phyloP scores from a whole-genome alignment of 2,797 vertebrate species.

The Phylloscopus collybita region DNA sequence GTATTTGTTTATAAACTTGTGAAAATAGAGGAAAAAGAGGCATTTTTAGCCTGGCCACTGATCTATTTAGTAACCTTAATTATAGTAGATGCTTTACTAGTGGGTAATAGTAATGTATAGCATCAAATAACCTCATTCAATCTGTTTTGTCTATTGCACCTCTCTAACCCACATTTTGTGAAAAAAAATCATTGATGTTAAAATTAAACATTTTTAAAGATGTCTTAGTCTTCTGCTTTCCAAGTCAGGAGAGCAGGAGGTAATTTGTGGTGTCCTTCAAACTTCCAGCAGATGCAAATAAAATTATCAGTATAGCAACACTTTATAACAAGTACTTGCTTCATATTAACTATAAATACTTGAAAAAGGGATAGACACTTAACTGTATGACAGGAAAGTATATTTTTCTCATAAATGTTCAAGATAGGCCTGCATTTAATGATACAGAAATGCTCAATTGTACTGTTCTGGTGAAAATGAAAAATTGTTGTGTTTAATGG shows the following conservation, averaged over 20 bases:
- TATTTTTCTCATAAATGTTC: neutral
- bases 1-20: neutral
- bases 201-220: neutral
- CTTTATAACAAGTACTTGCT: neutral
- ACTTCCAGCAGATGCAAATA: neutral
- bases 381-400: neutral
- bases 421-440: neutral
- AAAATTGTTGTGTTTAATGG: neutral
- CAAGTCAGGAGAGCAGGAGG: neutral
- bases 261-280: neutral
- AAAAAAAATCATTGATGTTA: neutral
- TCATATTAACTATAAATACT: neutral
- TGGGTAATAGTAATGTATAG: neutral
- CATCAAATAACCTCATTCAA: neutral
- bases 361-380: too few relatives aligned
- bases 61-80: neutral
- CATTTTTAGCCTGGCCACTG: neutral
- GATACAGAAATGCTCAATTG: neutral
- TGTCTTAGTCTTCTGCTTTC: neutral
- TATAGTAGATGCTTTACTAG: neutral
- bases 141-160: neutral
- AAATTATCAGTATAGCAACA: neutral
- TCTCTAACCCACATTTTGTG: neutral
- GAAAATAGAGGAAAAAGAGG: neutral
- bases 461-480: neutral